A percentile compares a stretch with the other conserved stretches of the same genome.
phyloP scores from a whole-genome alignment of 2,113 vertebrate genomes.

The Ailurus styani region DNA sequence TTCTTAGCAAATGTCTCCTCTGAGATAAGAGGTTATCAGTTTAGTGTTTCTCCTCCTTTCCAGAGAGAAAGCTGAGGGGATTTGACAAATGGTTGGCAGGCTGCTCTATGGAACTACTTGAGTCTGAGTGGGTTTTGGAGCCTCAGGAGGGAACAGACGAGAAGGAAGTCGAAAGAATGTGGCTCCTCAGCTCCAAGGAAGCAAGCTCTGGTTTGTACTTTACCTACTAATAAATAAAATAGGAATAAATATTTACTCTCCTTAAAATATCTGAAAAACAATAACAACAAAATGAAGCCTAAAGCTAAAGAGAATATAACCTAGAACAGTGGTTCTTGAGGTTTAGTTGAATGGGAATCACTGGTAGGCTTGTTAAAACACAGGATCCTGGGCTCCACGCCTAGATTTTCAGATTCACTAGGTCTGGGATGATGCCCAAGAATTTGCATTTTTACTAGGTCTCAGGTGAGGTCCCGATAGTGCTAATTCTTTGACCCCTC shows the following conservation, averaged over 20 bases:
- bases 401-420: background rate
- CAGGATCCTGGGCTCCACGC: background rate
- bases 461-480: background rate
- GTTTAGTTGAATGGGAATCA: background rate
- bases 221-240: background rate
- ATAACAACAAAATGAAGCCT: background rate
- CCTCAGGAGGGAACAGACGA: background rate
- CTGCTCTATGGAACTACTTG: background rate
- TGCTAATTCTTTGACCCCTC: background rate
- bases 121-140: too few species aligned
- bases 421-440: background rate
- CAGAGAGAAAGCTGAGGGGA: background rate
- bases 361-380: background rate
- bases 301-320: background rate
- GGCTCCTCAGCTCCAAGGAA: too few species aligned
- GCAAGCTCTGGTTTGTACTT: background rate
- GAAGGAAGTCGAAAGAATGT: background rate
- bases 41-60: background rate
- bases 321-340: background rate
- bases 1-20: background rate
- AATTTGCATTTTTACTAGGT: conserved; percentile 4
- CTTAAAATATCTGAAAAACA: background rate
- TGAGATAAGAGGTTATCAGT: background rate
- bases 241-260: background rate
- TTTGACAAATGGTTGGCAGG: background rate